phyloP scores from a whole-genome alignment of 2,797 vertebrate species.

The Holocentrus rufus region DNA sequence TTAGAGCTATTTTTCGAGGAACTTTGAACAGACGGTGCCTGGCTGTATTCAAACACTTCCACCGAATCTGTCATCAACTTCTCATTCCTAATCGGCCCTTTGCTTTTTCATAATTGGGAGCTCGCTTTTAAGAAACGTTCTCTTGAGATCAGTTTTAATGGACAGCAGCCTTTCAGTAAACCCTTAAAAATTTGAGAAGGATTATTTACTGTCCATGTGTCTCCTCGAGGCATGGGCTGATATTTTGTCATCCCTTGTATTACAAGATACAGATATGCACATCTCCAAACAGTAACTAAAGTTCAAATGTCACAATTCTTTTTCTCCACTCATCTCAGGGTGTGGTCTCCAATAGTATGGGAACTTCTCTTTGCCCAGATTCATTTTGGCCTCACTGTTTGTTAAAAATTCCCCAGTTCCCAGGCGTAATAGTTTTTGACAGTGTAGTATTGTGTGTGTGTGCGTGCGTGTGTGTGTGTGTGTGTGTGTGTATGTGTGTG shows the following conservation, averaged over 20 bases:
- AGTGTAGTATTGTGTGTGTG: conserved; percentile 66
- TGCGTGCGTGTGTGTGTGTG: conserved; percentile 5
- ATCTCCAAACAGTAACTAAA: conserved; percentile 36
- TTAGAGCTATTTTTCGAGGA: conserved; percentile 56
- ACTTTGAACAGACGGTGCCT: conserved; percentile 38
- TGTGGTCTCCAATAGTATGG: conserved; percentile 61
- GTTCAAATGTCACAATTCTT: conserved; percentile 33
- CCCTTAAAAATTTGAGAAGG: not conserved
- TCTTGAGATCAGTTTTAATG: conserved; percentile 3
- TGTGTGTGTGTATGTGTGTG: conserved; percentile 5
- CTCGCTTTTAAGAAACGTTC: conserved; percentile 5
- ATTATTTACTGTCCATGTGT: conserved; percentile 1
- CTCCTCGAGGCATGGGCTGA: conserved; percentile 7
- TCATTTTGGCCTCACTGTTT: conserved; percentile 59
- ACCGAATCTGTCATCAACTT: conserved; percentile 34
- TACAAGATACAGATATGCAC: conserved; percentile 4
- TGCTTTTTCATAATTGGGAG: conserved; percentile 21
- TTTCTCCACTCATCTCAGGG: conserved; percentile 56
- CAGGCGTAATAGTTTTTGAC: conserved; percentile 59
- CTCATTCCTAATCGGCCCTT: conserved; percentile 21
- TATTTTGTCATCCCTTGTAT: conserved; percentile 2
- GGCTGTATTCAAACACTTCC: conserved; percentile 43
- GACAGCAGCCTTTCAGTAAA: not conserved
- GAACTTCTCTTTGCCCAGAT: conserved; percentile 56
- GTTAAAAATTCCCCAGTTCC: conserved; percentile 54